Evolutionary conservation across 2,888 invertebrate species (phyloP).

Genomic region (Sinohyriopsis cumingii): DNA sequence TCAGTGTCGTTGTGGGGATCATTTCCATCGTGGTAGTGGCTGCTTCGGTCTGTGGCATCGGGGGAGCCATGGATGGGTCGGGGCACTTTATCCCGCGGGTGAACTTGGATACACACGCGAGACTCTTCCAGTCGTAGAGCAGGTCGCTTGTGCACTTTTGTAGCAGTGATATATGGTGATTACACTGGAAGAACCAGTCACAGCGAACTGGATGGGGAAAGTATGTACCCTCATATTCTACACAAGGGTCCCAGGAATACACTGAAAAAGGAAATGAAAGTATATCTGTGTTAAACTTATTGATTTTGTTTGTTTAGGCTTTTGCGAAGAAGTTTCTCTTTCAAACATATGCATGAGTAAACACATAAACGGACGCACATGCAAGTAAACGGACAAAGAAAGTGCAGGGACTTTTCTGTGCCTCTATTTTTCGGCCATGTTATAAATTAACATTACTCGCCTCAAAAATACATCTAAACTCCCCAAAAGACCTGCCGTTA

Average conservation of each 20-base stretch:
- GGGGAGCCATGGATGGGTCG: conserved; percentile 32
- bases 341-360: too few species aligned
- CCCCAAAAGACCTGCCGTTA: too few species aligned
- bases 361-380: too few species aligned
- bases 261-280: conserved; percentile 25
- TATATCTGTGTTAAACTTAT: not conserved
- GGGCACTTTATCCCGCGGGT: conserved; percentile 34
- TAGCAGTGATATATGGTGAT: conserved; percentile 41
- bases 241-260: conserved; percentile 44
- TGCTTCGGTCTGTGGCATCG: conserved; percentile 11
- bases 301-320: not conserved
- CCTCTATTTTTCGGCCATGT: too few species aligned
- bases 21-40: conserved; percentile 6
- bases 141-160: conserved; percentile 36
- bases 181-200: conserved; percentile 55
- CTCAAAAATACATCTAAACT: too few species aligned
- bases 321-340: not conserved
- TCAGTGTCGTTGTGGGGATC: conserved; percentile 2
- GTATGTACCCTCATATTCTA: conserved; percentile 35
- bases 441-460: too few species aligned
- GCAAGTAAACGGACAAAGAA: too few species aligned
- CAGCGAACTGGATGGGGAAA: conserved; percentile 53
- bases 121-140: conserved; percentile 21
- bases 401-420: too few species aligned
- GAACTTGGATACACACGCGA: conserved; percentile 29